These are phyloP conservation scores for Triplophysa yarkandensis DNA, from an alignment of 2,797 vertebrate species.

Conservation along the genomic window DNA sequence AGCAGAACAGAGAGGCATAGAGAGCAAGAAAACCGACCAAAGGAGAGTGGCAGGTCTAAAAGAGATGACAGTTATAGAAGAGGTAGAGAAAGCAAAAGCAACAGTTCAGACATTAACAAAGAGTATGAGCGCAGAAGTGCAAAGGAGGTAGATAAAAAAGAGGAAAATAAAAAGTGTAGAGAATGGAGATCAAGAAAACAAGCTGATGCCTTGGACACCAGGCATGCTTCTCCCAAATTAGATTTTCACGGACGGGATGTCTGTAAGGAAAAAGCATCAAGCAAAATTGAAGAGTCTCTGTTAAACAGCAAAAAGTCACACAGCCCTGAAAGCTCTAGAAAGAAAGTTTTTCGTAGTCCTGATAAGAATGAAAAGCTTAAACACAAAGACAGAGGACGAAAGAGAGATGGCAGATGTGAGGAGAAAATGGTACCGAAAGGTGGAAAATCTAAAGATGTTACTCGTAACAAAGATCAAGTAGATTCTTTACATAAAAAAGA, in stretches of 20 bases:
- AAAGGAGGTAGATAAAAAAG: slow-evolving; percentile 3
- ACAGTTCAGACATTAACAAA: slow-evolving; percentile 39
- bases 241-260: slow-evolving; percentile 16
- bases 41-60: slow-evolving; percentile 69
- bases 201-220: slow-evolving; percentile 10
- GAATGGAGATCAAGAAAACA: slow-evolving; percentile 27
- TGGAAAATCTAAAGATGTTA: slow-evolving; percentile 59
- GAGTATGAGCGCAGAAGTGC: slow-evolving; percentile 25
- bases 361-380: slow-evolving; percentile 16
- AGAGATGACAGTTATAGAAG: slow-evolving; percentile 27
- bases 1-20: slow-evolving; percentile 54
- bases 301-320: slow-evolving; percentile 30
- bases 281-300: slow-evolving; percentile 13
- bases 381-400: slow-evolving; percentile 48
- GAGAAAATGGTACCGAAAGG: slow-evolving; percentile 34
- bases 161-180: neutral
- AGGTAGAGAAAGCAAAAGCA: slow-evolving; percentile 42
- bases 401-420: slow-evolving; percentile 49
- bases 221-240: slow-evolving; percentile 9
- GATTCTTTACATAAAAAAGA: neutral
- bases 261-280: slow-evolving; percentile 34
- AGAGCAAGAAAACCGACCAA: slow-evolving; percentile 65
- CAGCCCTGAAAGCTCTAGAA: slow-evolving; percentile 7
- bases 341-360: slow-evolving; percentile 8
- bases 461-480: slow-evolving; percentile 53